Evolutionary conservation across 2,113 vertebrate genomes (phyloP).

Genomic region (Crotalus horridus): DNA sequence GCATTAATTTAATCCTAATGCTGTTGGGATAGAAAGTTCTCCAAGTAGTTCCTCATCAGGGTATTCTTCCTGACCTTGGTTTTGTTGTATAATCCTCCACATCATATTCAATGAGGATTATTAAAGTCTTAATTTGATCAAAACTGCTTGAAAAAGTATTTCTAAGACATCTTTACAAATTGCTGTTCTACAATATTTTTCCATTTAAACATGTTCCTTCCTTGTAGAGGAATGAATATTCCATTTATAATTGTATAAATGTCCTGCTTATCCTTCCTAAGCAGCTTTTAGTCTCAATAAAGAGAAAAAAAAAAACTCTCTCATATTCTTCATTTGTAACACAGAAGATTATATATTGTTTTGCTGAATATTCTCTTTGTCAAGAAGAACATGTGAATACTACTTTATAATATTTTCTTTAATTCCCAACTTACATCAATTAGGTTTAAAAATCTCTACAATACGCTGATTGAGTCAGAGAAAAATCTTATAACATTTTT

Average conservation of each 20-base stretch:
- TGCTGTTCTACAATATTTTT: not conserved
- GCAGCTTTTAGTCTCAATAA: not conserved
- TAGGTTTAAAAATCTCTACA: not conserved
- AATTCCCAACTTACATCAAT: conserved; percentile 1
- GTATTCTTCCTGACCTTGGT: not conserved
- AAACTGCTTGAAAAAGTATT: conserved; percentile 11
- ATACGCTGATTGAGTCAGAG: not conserved
- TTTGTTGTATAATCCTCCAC: not conserved
- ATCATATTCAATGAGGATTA: not conserved
- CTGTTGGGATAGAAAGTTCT: not conserved
- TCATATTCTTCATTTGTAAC: conserved; percentile 17
- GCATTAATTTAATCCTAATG: conserved; percentile 1
- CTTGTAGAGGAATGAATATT: not conserved
- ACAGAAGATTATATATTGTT: not conserved
- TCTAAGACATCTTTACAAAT: conserved; percentile 3
- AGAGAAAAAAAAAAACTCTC: not conserved
- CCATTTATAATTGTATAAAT: not conserved
- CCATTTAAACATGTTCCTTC: not conserved
- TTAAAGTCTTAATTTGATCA: not conserved
- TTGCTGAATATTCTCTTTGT: not conserved
- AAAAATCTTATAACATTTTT: not conserved
- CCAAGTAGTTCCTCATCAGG: not conserved
- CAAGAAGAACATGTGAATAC: conserved; percentile 12
- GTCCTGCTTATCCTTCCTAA: not conserved
- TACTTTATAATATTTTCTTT: not conserved